phyloP scores from a whole-genome alignment of 2,113 vertebrate species.

The Euleptes europaea region DNA sequence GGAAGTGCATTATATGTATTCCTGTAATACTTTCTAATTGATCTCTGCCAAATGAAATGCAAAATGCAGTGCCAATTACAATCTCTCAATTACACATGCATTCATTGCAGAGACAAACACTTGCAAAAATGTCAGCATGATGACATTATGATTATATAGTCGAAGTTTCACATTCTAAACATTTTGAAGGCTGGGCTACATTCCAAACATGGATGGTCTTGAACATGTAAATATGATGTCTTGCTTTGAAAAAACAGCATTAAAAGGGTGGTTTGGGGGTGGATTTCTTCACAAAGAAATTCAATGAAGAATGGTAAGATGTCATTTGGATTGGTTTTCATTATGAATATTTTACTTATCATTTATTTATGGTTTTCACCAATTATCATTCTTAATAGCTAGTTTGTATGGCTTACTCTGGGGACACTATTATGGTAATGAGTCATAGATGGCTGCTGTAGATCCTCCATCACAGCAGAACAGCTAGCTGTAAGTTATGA shows the following conservation, averaged over 20 bases:
- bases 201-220: constrained; percentile 14
- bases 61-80: constrained; percentile 28
- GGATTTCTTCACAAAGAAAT: background rate
- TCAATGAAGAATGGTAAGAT: background rate
- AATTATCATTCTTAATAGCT: background rate
- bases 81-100: constrained; percentile 38
- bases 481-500: background rate
- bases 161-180: constrained; percentile 28
- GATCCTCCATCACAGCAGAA: background rate
- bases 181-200: constrained; percentile 18
- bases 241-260: constrained; percentile 8
- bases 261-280: background rate
- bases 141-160: constrained; percentile 33
- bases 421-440: too few species aligned
- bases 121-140: constrained; percentile 7
- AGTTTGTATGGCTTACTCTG: background rate
- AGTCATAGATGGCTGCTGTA: background rate
- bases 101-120: constrained; percentile 42
- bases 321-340: background rate
- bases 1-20: constrained; percentile 18
- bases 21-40: constrained; percentile 25
- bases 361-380: background rate
- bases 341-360: background rate
- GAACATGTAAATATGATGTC: background rate
- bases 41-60: constrained; percentile 35